Conservation (phyloP, 2,113 vertebrate species). For the Triplophysa tibetana region DNA sequence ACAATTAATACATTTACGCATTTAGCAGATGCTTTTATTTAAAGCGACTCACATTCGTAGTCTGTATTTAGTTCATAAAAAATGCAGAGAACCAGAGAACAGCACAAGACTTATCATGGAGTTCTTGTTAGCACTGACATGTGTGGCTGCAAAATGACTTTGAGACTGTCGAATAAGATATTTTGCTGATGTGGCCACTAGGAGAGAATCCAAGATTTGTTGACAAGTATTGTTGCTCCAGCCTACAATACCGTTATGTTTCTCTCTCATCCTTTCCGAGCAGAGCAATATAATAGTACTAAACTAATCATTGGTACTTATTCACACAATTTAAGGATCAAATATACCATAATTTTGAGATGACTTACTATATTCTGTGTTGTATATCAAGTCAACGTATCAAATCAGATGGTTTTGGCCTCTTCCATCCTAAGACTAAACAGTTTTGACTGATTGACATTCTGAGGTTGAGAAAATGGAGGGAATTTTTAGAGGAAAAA, state of each 20-base stretch:
- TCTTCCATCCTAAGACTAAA: background rate
- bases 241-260: slow-evolving; percentile 11
- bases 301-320: background rate
- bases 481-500: background rate
- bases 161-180: slow-evolving; percentile 38
- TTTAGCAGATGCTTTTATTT: too few species aligned
- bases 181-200: slow-evolving; percentile 50
- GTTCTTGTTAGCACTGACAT: slow-evolving; percentile 18
- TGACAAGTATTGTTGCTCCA: background rate
- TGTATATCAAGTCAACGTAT: background rate
- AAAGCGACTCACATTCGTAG: background rate
- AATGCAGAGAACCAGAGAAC: slow-evolving; percentile 37
- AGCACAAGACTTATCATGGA: slow-evolving; percentile 10
- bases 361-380: slow-evolving; percentile 4
- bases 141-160: slow-evolving; percentile 32
- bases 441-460: background rate
- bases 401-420: background rate
- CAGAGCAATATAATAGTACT: slow-evolving; percentile 9
- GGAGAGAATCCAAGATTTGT: slow-evolving; percentile 35
- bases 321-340: slow-evolving; percentile 20
- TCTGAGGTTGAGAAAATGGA: background rate
- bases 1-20: too few species aligned
- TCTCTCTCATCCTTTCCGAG: slow-evolving; percentile 29
- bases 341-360: background rate
- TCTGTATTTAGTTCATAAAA: slow-evolving; percentile 25